phyloP scores from a whole-genome alignment of 1,140 invertebrate genomes.

The Drosophila leontia region DNA sequence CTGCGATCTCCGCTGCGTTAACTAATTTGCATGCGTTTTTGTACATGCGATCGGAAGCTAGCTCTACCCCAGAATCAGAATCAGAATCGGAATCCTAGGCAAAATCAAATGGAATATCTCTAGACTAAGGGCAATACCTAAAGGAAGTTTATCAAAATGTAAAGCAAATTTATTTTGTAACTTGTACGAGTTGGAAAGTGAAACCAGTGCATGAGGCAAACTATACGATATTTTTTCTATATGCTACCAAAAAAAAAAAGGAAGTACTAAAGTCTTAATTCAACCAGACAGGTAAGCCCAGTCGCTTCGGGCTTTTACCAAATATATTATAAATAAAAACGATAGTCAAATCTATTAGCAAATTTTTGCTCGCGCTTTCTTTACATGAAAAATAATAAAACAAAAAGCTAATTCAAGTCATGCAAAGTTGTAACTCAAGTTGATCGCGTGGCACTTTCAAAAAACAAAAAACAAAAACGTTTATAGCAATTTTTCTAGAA shows the following conservation, averaged over 20 bases:
- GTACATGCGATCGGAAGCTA: constrained; percentile 31
- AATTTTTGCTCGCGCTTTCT: constrained; percentile 83
- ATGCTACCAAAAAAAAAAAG: constrained; percentile 46
- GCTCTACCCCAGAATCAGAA: constrained; percentile 13
- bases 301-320: constrained; percentile 67
- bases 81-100: constrained; percentile 14
- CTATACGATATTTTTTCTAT: constrained; percentile 80
- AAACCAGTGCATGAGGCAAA: constrained; percentile 52
- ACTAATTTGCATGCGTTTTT: constrained; percentile 47
- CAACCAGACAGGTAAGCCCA: constrained; percentile 49
- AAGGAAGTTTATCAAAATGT: constrained; percentile 62
- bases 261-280: constrained; percentile 44
- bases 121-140: constrained; percentile 41
- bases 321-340: constrained; percentile 56
- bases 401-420: constrained; percentile 42
- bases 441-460: constrained; percentile 61
- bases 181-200: too few relatives aligned
- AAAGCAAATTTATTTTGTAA: constrained; percentile 64
- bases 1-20: constrained; percentile 20
- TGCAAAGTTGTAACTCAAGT: constrained; percentile 63
- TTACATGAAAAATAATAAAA: constrained; percentile 60
- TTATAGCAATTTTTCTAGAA: constrained; percentile 84
- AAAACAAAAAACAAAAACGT: constrained; percentile 51
- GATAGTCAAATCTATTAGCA: constrained; percentile 83
- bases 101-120: constrained; percentile 51